Evolutionary conservation across 2,888 invertebrate genomes (phyloP), one percentile per base, ranked within the genome.

Genomic region (Ypsolopha scabrella): DNA sequence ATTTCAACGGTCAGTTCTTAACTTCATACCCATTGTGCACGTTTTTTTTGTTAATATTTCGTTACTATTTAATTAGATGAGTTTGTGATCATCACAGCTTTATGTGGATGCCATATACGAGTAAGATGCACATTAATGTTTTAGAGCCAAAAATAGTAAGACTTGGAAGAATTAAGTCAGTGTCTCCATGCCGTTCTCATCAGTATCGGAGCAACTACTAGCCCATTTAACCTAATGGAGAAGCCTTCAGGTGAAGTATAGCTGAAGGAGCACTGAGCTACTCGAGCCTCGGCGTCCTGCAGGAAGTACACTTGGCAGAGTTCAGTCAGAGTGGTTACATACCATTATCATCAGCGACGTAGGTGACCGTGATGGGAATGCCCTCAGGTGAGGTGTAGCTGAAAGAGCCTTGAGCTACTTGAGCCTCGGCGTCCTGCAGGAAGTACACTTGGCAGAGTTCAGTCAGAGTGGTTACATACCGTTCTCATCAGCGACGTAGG

Each of bases 301-400:
- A n/a, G n/a, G n/a, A n/a, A n/a, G 24, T 24, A 24, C 24, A n/a
- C n/a, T n/a, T n/a, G n/a, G n/a, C n/a, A n/a, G n/a, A n/a, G n/a
- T n/a, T n/a, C n/a, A n/a, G n/a, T n/a, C n/a, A 24, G 24, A n/a
- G n/a, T n/a, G n/a, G n/a, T 6, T 55, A 52, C 50, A 64, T 75
- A 70, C 93, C 93, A 62, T 92, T 90, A 70, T 93, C 93, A 63
- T 93, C 93, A 64, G 93, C 92, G 49, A 89, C 81, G 82, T 93
- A 93, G 38, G 87, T 87, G 37, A 93, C 58, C 11, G 87, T 72
- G 60, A 91, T 90, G 2, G 90, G 88, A 53, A 89, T 76, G 36
- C 93, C 93, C 63, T 93, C 93, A n/a, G 92, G 92, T 45, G 92
- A 91, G 41, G 90, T 92, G 81, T 93, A 93, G 36, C 88, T 85